phyloP scores from a whole-genome alignment of 2,888 invertebrate genomes.

The Orgyia antiqua region DNA sequence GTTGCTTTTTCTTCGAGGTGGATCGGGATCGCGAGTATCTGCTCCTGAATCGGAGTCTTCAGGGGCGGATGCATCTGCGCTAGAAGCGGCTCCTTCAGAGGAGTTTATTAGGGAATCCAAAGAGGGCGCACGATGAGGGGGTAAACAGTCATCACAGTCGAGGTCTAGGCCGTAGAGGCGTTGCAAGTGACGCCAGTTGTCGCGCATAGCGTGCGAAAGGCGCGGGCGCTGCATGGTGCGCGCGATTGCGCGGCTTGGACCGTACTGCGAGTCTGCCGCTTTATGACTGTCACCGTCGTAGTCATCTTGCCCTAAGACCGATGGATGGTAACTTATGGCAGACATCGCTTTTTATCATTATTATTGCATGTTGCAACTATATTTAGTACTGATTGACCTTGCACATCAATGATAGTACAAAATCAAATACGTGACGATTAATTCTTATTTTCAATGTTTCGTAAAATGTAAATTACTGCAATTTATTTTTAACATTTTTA shows the following conservation, averaged over 20 bases:
- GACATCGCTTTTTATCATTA: slow-evolving; percentile 19
- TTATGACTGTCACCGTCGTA: slow-evolving; percentile 25
- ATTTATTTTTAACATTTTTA: slow-evolving; percentile 5
- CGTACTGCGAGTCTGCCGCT: slow-evolving; percentile 37
- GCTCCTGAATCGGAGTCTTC: slow-evolving; percentile 83
- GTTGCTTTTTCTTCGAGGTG: slow-evolving; percentile 40
- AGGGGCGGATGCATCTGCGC: slow-evolving; percentile 79
- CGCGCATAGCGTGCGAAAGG: slow-evolving; percentile 74
- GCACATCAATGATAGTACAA: slow-evolving; percentile 9
- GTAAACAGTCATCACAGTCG: slow-evolving; percentile 49
- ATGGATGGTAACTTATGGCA: slow-evolving; percentile 29
- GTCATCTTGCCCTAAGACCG: slow-evolving; percentile 28
- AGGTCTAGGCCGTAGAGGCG: slow-evolving; percentile 69
- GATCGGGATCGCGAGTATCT: slow-evolving; percentile 76
- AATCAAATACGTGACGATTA: slow-evolving; percentile 8
- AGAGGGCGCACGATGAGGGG: slow-evolving; percentile 74
- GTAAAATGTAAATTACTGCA: slow-evolving; percentile 3
- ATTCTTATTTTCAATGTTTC: slow-evolving; percentile 8
- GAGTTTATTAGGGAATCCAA: slow-evolving; percentile 84
- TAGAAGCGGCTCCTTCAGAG: slow-evolving; percentile 80
- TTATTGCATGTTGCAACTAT: slow-evolving; percentile 14
- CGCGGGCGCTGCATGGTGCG: slow-evolving; percentile 76
- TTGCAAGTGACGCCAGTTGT: slow-evolving; percentile 74
- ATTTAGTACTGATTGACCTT: slow-evolving; percentile 22
- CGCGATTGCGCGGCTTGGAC: slow-evolving; percentile 61